These are phyloP conservation scores for Craniophora ligustri DNA, from an alignment of 2,888 invertebrate species.

Conservation along the genomic window DNA sequence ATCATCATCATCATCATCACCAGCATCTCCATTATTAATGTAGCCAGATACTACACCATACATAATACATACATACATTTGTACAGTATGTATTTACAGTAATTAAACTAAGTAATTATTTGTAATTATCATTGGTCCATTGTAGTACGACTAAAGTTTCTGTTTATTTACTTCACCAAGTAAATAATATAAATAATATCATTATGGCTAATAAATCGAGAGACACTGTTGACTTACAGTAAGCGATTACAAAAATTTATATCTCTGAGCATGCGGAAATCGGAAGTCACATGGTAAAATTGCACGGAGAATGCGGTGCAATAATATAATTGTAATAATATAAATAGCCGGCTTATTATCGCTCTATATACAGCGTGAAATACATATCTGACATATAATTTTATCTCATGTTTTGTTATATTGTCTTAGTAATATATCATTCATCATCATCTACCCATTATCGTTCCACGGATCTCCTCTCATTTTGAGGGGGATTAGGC, in stretches of 20 bases:
- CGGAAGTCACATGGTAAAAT: conserved; percentile 39
- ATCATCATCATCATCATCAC: too few relatives aligned
- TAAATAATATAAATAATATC: background rate
- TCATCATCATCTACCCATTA: too few relatives aligned
- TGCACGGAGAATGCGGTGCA: conserved; percentile 20
- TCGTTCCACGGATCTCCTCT: too few relatives aligned
- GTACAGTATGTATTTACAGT: too few relatives aligned
- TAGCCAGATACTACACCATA: too few relatives aligned
- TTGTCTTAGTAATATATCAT: background rate
- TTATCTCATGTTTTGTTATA: conserved; percentile 12
- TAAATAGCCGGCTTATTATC: conserved; percentile 17
- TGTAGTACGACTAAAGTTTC: too few relatives aligned
- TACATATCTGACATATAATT: conserved; percentile 12
- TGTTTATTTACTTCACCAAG: too few relatives aligned
- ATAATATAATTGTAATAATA: conserved; percentile 34
- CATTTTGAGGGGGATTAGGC: too few relatives aligned
- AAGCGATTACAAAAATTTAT: conserved; percentile 14
- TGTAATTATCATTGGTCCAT: too few relatives aligned
- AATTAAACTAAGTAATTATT: too few relatives aligned
- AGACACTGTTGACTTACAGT: background rate
- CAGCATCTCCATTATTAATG: too few relatives aligned
- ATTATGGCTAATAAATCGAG: background rate
- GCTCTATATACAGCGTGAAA: conserved; percentile 3
- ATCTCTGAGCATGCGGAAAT: conserved; percentile 42
- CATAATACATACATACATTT: too few relatives aligned